Conservation (phyloP, 1,140 invertebrate genomes). For the Drosophila sp. region DNA sequence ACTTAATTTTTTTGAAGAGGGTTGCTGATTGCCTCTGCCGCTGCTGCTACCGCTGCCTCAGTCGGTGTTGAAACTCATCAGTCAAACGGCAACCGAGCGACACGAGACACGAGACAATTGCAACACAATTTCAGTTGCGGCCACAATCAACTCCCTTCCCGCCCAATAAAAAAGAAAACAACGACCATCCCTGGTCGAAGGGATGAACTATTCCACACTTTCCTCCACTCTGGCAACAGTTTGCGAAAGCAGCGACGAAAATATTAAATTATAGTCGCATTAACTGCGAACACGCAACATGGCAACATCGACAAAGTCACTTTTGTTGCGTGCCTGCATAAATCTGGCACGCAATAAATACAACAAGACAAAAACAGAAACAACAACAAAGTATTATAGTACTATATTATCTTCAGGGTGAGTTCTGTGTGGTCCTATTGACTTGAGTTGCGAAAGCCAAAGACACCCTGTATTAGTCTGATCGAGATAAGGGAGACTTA, state of each 20-base stretch:
- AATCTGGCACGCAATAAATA: slow-evolving; percentile 68
- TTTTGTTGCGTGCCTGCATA: slow-evolving; percentile 58
- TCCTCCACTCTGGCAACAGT: slow-evolving; percentile 47
- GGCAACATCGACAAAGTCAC: slow-evolving; percentile 60
- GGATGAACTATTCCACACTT: neutral
- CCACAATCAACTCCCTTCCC: slow-evolving; percentile 52
- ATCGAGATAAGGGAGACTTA: slow-evolving; percentile 3
- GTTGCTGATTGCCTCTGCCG: slow-evolving; percentile 64
- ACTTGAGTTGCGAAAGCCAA: slow-evolving; percentile 8
- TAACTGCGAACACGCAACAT: slow-evolving; percentile 77
- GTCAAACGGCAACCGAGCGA: slow-evolving; percentile 72
- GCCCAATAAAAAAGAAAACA: slow-evolving; percentile 36
- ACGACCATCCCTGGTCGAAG: neutral
- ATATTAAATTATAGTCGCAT: slow-evolving; percentile 82
- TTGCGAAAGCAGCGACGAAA: slow-evolving; percentile 55
- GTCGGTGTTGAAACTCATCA: slow-evolving; percentile 75
- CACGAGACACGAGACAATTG: slow-evolving; percentile 68
- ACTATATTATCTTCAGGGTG: slow-evolving; percentile 10
- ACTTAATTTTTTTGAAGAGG: slow-evolving; percentile 81
- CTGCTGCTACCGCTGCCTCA: slow-evolving; percentile 32
- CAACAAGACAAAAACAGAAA: slow-evolving; percentile 33
- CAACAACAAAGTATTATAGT: slow-evolving; percentile 22
- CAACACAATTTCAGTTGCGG: slow-evolving; percentile 60
- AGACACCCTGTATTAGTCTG: slow-evolving; percentile 37
- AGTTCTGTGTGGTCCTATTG: slow-evolving; percentile 18